Evolutionary conservation across 1,140 invertebrate genomes (phyloP).

Genomic region (Drosophila ficusphila): DNA sequence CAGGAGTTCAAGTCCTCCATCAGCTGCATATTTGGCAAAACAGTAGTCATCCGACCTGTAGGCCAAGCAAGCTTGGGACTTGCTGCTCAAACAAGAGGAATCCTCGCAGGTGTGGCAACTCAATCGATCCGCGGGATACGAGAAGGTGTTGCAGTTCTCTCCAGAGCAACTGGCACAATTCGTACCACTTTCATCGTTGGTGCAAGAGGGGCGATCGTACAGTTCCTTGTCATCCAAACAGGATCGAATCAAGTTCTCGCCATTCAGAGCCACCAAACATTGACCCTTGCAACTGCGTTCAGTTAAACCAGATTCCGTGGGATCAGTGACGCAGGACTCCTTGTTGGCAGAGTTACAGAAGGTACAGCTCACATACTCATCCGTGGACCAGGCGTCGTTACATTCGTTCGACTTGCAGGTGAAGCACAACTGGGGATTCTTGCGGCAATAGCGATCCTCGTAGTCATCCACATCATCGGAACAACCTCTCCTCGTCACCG

Average conservation of each 20-base stretch:
- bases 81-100: slow-evolving; percentile 30
- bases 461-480: slow-evolving; percentile 75
- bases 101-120: slow-evolving; percentile 66
- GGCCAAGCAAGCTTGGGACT: slow-evolving; percentile 31
- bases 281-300: slow-evolving; percentile 58
- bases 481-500: slow-evolving; percentile 66
- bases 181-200: slow-evolving; percentile 34
- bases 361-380: slow-evolving; percentile 57
- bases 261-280: slow-evolving; percentile 64
- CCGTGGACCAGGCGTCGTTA: slow-evolving; percentile 62
- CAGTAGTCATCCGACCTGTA: slow-evolving; percentile 61
- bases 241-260: slow-evolving; percentile 50
- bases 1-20: slow-evolving; percentile 46
- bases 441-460: slow-evolving; percentile 65
- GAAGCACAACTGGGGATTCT: slow-evolving; percentile 56
- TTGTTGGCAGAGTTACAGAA: slow-evolving; percentile 62
- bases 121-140: slow-evolving; percentile 56
- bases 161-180: slow-evolving; percentile 58
- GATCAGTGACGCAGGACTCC: slow-evolving; percentile 47
- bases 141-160: slow-evolving; percentile 61
- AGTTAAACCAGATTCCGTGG: slow-evolving; percentile 9
- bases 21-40: slow-evolving; percentile 66
- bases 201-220: slow-evolving; percentile 51
- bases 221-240: slow-evolving; percentile 76
- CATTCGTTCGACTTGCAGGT: slow-evolving; percentile 79